Base-by-base conservation (phyloP, 2,888 invertebrate genomes). In the Torymus aiolomorphi region DNA sequence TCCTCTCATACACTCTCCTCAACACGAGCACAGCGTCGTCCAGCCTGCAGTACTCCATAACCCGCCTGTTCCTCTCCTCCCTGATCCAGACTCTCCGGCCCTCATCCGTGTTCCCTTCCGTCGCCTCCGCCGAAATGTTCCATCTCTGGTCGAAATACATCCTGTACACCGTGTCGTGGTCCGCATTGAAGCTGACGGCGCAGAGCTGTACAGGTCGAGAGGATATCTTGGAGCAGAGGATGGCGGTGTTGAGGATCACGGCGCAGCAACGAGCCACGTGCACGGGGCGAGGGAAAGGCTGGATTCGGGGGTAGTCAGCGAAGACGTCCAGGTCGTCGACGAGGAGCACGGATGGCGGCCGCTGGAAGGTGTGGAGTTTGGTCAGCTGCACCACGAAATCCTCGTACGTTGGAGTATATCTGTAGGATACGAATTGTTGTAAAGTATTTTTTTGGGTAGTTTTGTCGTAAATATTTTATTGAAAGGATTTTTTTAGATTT, bases 261-360 rank as follows among this genome's bases (percentile, higher is more conserved):
- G 88, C 84, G 70, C 87, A 89, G 85, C 83, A 83, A 76, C 87
- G 69, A 4, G 88, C 88, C 0, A 84, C 82, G 24, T 86, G 86
- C 31, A 84, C 49, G 2, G 86, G 83, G 2, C 49, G 62, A 49
- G 83, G 54, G n/a, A 49, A 69, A 72, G 72, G 84, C 31, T 70
- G 76, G 13, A 80, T 31, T 10, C 77, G 66, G 0, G 82, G 54
- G 57, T 85, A 80, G 10, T 72, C 65, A 2, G 84, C 77, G 65
- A 89, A 90, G 52, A 84, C 61, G 67, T 89, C 88, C 2, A 90
- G 82, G 57, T 88, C 83, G 24, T 90, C 89, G 42, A 90, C 84
- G 51, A 90, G 31, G 1, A 90, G 69, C 1, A 88, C 84, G 2
- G 87, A 84, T 4, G 90, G 88, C 63, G 87, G 72, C 2, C 76